Evolutionary conservation across 2,113 vertebrate species (phyloP), one percentile per base, ranked within the genome.

Genomic region (Oostethus manadensis): DNA sequence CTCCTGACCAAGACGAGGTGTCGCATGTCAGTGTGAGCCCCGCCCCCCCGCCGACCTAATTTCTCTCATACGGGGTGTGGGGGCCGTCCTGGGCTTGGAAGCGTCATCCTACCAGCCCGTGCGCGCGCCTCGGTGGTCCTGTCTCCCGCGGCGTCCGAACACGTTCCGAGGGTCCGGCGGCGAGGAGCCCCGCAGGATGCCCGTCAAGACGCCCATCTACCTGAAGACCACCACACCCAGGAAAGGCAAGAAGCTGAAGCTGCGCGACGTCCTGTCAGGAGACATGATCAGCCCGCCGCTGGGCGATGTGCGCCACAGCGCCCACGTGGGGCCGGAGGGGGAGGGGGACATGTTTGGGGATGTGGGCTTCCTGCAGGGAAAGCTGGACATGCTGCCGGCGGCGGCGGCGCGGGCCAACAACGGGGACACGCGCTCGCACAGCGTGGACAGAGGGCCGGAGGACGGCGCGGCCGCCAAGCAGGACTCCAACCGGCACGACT

Each of bases 231-330:
- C 87, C 1, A 90, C 89, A 21, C 89, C 90, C 18, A 90, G 89
- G 70, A 80, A 88, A 56, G 92, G 92, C 8, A 91, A 91, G 78
- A 90, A 79, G 73, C 66, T 83, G 56, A 88, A 74, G 76, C 84
- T 91, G 1, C 87, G 92, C 0, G 91, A 92, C 16, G 60, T 92
- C 69, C 85, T 93, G 8, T 92, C 91, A 0, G 83, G 92, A 0
- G 90, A 93, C 51, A 92, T 92, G 91, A 92, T 93, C 75, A 93
- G 92, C 76, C 91, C 92, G 0, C 92, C 92, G 0, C 76, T 92
- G 56, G 92, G 92, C 0, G 91, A 93, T 21, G 84, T 93, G 1
- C 89, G 89, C 7, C 92, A 93, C 87, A 92, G 90, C 1, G 90
- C 91, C 15, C 91, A 93, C 5, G 89, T 92, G 42, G 92, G 92